Base-by-base conservation (phyloP, 1,140 invertebrate species). In the Euwallacea similis region DNA sequence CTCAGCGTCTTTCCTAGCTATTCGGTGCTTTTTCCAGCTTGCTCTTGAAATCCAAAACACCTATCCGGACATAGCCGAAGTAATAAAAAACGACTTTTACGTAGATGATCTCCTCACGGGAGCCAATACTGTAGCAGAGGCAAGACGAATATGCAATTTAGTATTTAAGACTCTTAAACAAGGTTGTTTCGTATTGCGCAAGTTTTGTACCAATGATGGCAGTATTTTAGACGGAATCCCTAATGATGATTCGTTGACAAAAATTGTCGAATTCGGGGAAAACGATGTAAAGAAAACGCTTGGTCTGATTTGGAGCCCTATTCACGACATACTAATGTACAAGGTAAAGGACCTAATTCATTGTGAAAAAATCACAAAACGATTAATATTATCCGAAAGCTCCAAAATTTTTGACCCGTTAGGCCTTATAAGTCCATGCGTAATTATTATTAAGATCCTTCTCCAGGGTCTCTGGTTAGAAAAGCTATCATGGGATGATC, bases 51-150 rank as follows among this genome's bases (percentile, higher is more conserved):
- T 8, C 46, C 42, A 44, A 47, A 46, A 44, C 11, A 9, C 9
- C 10, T 10, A 47, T 33, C 61, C 80, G 21, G 46, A 55, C 6
- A 76, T 73, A 33, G 50, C 75, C 46, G 44, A 75, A 53, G 73
- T 78, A 9, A 78, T 83, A 10, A 46, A 54, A 42, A 75, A 70
- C 7, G 79, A 83, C 67, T 82, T 82, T 66, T 86, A 84, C 68
- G 80, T 84, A 3, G 84, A 86, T 67, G 82, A 86, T 74, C 62
- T 82, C 11, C 64, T 84, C 1, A 76, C 77, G 16, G 81, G 83
- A n/a, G 44, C 0, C n/a, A 13, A 21, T 60, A 44, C 41, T 46
- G 16, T 61, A 1, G 66, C 46, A 13, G 58, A 68, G 46, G 10
- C 42, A 66, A 66, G 73, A 64, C 13, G 69, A 47, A 8, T 78